A percentile compares a stretch with the other conserved stretches of the same genome.
These are phyloP conservation scores for Limnodromus scolopaceus DNA, from an alignment of 2,797 vertebrate species.

Conservation along the genomic window DNA sequence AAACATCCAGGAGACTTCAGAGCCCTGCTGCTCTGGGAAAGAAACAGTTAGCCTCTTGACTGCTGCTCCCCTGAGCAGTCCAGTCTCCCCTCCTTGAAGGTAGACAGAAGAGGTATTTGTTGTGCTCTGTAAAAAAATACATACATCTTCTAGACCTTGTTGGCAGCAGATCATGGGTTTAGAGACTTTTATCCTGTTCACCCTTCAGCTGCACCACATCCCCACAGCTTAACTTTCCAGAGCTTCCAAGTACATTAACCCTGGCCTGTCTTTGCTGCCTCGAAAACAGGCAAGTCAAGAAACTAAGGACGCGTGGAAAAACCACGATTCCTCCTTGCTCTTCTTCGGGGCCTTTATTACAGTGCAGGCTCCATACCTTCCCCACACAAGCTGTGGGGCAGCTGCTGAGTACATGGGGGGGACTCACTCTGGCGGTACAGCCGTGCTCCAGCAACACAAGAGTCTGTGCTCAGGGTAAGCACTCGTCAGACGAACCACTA, in stretches of 20 bases:
- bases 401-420: neutral
- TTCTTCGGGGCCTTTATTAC: neutral
- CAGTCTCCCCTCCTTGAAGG: neutral
- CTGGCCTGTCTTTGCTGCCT: neutral
- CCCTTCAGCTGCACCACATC: neutral
- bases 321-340: neutral
- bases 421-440: neutral
- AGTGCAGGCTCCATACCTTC: neutral
- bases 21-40: neutral
- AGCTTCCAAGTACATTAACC: neutral
- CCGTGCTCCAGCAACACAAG: neutral
- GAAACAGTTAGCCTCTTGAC: neutral
- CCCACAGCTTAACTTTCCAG: neutral
- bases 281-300: neutral
- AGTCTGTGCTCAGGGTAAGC: neutral
- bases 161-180: neutral
- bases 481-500: neutral
- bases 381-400: neutral
- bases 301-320: neutral
- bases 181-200: neutral
- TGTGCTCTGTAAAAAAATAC: neutral
- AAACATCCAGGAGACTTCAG: neutral
- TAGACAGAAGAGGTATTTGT: neutral
- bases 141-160: neutral
- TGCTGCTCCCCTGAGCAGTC: neutral